A percentile compares a stretch with the other conserved stretches of the same genome.
Conservation (phyloP, 2,113 vertebrate species). For the Pristiophorus japonicus region DNA sequence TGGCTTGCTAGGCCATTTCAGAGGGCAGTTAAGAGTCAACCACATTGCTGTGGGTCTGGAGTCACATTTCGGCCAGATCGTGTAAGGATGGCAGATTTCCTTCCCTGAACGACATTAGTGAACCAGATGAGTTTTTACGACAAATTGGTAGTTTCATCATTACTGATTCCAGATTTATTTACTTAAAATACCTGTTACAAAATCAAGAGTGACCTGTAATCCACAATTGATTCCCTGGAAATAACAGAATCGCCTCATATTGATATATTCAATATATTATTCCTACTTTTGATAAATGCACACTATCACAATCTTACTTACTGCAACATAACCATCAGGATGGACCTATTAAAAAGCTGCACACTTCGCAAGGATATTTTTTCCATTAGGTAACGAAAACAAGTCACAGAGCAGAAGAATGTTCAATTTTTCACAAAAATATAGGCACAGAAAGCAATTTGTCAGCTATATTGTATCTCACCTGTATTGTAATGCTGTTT, state of each 20-base stretch:
- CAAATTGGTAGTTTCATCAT: no score
- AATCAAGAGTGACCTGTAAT: neutral
- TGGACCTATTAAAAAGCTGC: neutral
- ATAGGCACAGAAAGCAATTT: neutral
- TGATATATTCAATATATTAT: neutral
- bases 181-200: neutral
- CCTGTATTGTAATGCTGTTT: neutral
- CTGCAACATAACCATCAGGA: neutral
- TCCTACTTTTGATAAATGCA: neutral
- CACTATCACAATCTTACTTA: neutral
- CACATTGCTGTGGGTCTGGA: no score
- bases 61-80: no score
- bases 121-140: no score
- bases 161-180: no score
- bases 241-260: neutral
- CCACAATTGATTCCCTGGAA: neutral
- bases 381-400: neutral
- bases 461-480: no score
- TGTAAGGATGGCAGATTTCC: no score
- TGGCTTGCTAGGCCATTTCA: no score
- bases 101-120: no score
- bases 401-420: neutral
- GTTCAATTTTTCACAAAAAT: neutral
- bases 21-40: no score
- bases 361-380: neutral